phyloP scores from a whole-genome alignment of 2,113 vertebrate species.

The Natator depressus region DNA sequence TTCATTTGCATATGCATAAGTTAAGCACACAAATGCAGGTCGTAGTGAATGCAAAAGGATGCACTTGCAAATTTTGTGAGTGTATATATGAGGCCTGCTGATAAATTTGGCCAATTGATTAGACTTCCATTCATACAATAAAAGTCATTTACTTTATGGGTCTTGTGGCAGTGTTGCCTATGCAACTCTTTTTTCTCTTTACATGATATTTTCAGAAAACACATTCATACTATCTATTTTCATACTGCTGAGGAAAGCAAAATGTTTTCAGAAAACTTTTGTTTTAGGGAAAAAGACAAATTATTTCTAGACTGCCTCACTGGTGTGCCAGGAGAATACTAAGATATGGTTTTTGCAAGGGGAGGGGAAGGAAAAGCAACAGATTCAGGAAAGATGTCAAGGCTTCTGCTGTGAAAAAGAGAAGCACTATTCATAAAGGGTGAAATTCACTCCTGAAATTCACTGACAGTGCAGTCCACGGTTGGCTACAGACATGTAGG shows the following conservation, averaged over 20 bases:
- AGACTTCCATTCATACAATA: background rate
- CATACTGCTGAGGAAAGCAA: background rate
- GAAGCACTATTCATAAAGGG: background rate
- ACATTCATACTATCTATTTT: background rate
- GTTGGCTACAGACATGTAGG: background rate
- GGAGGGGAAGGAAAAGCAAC: background rate
- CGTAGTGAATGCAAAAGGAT: background rate
- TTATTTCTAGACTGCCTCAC: background rate
- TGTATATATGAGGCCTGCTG: background rate
- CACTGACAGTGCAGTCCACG: background rate
- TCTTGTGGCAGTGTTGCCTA: background rate
- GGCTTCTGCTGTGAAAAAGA: background rate
- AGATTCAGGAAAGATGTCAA: background rate
- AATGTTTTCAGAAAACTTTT: background rate
- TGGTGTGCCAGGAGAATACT: background rate
- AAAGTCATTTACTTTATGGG: background rate
- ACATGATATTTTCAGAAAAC: background rate
- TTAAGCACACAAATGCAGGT: background rate
- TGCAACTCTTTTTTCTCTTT: background rate
- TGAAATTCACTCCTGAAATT: background rate
- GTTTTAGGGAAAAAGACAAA: background rate
- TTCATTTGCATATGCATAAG: background rate
- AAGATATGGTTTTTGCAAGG: too few relatives aligned
- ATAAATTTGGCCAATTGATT: background rate
- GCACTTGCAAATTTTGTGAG: background rate